Conservation (phyloP, 2,113 vertebrate genomes). For the Hippocampus zosterae region DNA sequence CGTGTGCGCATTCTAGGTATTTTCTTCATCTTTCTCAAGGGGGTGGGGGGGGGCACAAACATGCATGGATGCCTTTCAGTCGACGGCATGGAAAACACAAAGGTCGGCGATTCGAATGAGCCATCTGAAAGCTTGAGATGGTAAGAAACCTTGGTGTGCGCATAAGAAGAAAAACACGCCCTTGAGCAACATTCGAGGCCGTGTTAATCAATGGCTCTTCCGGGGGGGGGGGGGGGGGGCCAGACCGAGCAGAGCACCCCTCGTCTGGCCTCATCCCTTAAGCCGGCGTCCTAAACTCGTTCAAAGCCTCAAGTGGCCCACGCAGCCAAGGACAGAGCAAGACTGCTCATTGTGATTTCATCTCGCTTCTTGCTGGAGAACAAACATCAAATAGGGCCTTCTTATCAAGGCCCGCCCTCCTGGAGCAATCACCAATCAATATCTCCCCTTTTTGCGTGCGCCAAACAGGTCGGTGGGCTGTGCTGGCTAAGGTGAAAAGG, state of each 20-base stretch:
- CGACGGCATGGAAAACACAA: constrained; percentile 8
- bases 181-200: constrained; percentile 45
- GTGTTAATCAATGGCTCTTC: constrained; percentile 58
- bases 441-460: constrained; percentile 39
- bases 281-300: constrained; percentile 58
- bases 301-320: constrained; percentile 55
- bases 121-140: constrained; percentile 20
- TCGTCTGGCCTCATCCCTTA: constrained; percentile 58
- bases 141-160: constrained; percentile 20
- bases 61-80: constrained; percentile 39
- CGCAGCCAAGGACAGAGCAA: constrained; percentile 61
- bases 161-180: constrained; percentile 22
- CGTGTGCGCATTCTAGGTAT: background rate
- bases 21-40: constrained; percentile 16
- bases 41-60: background rate
- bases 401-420: constrained; percentile 57
- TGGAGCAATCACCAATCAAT: constrained; percentile 68
- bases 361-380: constrained; percentile 53
- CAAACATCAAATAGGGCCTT: constrained; percentile 70
- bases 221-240: constrained; percentile 52
- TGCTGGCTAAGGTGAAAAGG: constrained; percentile 64
- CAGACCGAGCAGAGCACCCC: constrained; percentile 35
- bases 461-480: constrained; percentile 53
- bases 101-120: constrained; percentile 7
- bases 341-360: constrained; percentile 68